Conservation (phyloP, 2,888 invertebrate genomes). For the Eilema griseolum region DNA sequence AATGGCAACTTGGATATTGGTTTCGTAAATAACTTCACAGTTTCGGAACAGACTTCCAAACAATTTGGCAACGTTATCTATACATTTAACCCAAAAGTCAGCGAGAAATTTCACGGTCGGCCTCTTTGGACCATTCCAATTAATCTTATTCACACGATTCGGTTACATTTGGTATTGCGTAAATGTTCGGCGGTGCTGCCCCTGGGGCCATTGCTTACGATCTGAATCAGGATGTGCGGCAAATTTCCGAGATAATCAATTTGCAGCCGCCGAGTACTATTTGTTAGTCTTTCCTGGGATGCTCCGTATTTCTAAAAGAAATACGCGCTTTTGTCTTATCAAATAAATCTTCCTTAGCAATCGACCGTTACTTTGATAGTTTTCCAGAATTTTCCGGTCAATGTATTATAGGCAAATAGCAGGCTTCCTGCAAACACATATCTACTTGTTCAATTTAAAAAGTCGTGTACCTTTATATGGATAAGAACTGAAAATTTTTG, state of each 20-base stretch:
- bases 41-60: conserved; percentile 19
- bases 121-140: conserved; percentile 38
- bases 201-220: conserved; percentile 26
- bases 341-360: conserved; percentile 7
- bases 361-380: neutral
- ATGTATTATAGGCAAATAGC: neutral
- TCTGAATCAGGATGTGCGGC: conserved; percentile 15
- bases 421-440: neutral
- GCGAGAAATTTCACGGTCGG: conserved; percentile 41
- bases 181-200: conserved; percentile 27
- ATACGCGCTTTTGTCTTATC: conserved; percentile 6
- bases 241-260: conserved; percentile 28
- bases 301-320: conserved; percentile 20
- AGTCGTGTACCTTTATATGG: no score
- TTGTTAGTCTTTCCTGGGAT: conserved; percentile 17
- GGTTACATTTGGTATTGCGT: conserved; percentile 38
- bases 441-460: neutral
- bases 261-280: conserved; percentile 13
- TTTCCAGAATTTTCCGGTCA: conserved; percentile 6
- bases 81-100: conserved; percentile 32
- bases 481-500: neutral
- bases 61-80: conserved; percentile 30
- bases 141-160: conserved; percentile 54
- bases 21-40: conserved; percentile 16
- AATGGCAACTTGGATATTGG: neutral